These are phyloP conservation scores for Anolis sagrei DNA, from an alignment of 2,113 vertebrate species.

Conservation along the genomic window DNA sequence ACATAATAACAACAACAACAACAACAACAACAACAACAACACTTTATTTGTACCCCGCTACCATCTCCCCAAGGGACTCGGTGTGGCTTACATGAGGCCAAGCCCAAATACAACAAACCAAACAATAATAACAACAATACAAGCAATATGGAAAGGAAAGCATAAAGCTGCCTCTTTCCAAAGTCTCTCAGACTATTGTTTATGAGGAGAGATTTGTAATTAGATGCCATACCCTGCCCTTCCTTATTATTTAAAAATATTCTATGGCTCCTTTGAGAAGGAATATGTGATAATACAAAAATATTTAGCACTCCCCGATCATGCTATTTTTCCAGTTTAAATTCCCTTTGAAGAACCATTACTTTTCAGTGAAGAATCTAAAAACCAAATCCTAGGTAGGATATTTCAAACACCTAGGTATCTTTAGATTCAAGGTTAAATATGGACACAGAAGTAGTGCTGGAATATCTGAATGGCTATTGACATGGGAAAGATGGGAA, in stretches of 20 bases:
- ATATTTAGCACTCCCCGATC: neutral
- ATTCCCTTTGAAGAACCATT: too few species aligned
- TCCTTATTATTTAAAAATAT: neutral
- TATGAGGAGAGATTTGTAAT: neutral
- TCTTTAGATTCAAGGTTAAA: too few species aligned
- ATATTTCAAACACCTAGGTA: too few species aligned
- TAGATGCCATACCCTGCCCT: neutral
- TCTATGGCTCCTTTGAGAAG: neutral
- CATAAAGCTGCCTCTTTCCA: neutral
- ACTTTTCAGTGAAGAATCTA: neutral
- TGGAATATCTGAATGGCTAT: neutral
- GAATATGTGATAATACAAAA: neutral
- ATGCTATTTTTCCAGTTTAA: neutral
- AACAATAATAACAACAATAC: too few species aligned
- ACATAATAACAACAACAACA: too few species aligned
- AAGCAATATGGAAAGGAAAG: too few species aligned
- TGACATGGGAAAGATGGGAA: neutral
- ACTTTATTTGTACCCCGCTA: too few species aligned
- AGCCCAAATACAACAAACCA: too few species aligned
- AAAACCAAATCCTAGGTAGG: neutral
- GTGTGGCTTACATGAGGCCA: too few species aligned
- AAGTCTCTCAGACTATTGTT: neutral
- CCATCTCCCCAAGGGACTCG: too few species aligned
- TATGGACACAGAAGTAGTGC: neutral
- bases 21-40: too few species aligned